Conservation (phyloP, 1,140 invertebrate species). For the Phortica variegata region DNA sequence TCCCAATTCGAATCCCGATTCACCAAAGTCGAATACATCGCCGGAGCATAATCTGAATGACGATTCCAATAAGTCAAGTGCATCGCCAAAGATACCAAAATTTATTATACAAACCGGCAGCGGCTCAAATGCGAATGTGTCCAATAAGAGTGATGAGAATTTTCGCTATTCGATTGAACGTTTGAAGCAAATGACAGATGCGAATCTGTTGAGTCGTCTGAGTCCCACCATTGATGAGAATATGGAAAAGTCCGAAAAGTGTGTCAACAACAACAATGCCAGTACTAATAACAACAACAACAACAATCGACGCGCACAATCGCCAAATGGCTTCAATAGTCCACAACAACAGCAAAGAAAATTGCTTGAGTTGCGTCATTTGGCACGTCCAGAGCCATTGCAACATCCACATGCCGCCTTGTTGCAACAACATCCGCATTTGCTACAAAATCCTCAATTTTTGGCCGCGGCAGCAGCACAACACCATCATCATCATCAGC, state of each 20-base stretch:
- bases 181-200: conserved; percentile 51
- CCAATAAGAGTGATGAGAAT: conserved; percentile 35
- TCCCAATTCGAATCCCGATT: conserved; percentile 51
- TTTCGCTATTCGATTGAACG: conserved; percentile 48
- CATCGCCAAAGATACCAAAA: conserved; percentile 39
- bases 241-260: conserved; percentile 20
- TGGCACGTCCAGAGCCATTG: conserved; percentile 44
- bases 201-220: conserved; percentile 34
- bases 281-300: conserved; percentile 28
- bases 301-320: conserved; percentile 27
- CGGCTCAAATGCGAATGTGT: too few species aligned
- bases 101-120: conserved; percentile 39
- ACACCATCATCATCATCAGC: conserved; percentile 42
- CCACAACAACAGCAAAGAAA: conserved; percentile 39
- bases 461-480: conserved; percentile 42
- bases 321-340: conserved; percentile 24
- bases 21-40: conserved; percentile 50
- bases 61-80: conserved; percentile 1
- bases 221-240: conserved; percentile 27
- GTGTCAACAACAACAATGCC: conserved; percentile 29
- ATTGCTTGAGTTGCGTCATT: conserved; percentile 36
- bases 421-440: conserved; percentile 49
- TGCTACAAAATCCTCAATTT: conserved; percentile 51
- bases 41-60: conserved; percentile 24
- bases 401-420: conserved; percentile 50